These are phyloP conservation scores for Poecilia wingei DNA, from an alignment of 2,797 vertebrate genomes.

Conservation along the genomic window DNA sequence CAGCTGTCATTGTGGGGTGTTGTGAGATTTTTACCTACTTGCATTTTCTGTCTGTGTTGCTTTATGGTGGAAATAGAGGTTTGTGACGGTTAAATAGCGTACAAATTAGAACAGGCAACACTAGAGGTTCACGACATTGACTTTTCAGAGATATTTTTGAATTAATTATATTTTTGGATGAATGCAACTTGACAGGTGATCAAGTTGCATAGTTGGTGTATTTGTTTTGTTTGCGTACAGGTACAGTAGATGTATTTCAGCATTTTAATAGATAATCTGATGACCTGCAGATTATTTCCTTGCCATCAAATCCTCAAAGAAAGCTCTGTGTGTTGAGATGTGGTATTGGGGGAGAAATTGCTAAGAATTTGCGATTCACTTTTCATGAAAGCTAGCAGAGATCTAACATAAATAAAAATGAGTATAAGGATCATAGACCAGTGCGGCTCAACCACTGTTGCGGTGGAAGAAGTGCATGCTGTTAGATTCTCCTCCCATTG, in stretches of 20 bases:
- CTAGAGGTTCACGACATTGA: not conserved
- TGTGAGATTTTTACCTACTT: slow-evolving; percentile 17
- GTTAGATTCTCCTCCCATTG: too few relatives aligned
- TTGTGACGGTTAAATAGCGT: slow-evolving; percentile 26
- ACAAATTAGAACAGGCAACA: slow-evolving; percentile 4
- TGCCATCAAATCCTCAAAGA: not conserved
- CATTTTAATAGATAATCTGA: too few relatives aligned
- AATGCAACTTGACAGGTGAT: too few relatives aligned
- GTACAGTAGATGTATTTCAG: too few relatives aligned
- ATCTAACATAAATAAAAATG: not conserved
- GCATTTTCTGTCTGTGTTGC: not conserved
- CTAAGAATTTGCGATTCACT: not conserved
- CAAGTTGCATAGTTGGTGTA: not conserved
- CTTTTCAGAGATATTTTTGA: not conserved
- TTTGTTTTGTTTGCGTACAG: too few relatives aligned
- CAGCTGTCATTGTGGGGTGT: slow-evolving; percentile 18
- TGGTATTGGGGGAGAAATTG: not conserved
- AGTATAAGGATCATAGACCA: not conserved
- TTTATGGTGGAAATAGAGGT: slow-evolving; percentile 17
- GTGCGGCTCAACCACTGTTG: too few relatives aligned
- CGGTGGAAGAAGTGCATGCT: too few relatives aligned
- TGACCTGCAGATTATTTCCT: not conserved
- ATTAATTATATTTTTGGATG: not conserved
- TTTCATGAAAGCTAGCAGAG: not conserved
- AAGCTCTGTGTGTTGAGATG: too few relatives aligned